Conservation (phyloP, 2,888 invertebrate species). For the Taenaris catops region DNA sequence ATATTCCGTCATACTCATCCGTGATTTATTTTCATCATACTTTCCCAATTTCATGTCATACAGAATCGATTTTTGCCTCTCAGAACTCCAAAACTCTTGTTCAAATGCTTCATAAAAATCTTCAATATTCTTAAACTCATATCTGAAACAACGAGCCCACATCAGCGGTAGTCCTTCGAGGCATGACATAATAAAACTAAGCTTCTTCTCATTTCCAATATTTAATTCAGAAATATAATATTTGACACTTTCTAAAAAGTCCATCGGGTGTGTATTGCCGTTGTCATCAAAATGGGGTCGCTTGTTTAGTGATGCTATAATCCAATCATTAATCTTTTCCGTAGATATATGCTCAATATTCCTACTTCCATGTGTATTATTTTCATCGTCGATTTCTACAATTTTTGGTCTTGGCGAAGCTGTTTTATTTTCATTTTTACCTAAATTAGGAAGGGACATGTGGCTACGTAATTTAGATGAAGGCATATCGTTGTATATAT, state of each 20-base stretch:
- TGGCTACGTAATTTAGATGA: conserved; percentile 67
- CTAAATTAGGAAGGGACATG: conserved; percentile 71
- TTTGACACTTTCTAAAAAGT: conserved; percentile 62
- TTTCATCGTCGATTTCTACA: conserved; percentile 59
- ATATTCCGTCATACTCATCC: conserved; percentile 69
- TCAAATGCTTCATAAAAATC: conserved; percentile 61
- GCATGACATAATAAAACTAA: conserved; percentile 65
- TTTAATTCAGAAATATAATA: conserved; percentile 64
- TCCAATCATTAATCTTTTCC: conserved; percentile 62
- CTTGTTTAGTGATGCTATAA: conserved; percentile 58
- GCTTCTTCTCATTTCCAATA: conserved; percentile 56
- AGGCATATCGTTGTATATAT: conserved; percentile 63
- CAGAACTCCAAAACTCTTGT: conserved; percentile 69
- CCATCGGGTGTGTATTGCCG: conserved; percentile 67
- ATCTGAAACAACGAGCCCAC: conserved; percentile 70
- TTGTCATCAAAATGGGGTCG: conserved; percentile 67
- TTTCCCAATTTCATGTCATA: conserved; percentile 71
- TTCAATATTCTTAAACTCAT: conserved; percentile 55
- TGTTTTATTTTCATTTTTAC: conserved; percentile 56
- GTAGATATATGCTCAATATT: conserved; percentile 45
- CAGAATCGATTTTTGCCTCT: conserved; percentile 62
- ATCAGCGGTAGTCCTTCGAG: conserved; percentile 65
- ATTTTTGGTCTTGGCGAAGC: conserved; percentile 48
- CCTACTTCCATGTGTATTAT: conserved; percentile 36
- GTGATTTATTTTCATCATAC: conserved; percentile 51